A percentile compares a stretch with the other conserved stretches of the same genome.
These are phyloP conservation scores for Alloscopus bannaensis DNA, from an alignment of 2,888 invertebrate genomes.

Conservation along the genomic window DNA sequence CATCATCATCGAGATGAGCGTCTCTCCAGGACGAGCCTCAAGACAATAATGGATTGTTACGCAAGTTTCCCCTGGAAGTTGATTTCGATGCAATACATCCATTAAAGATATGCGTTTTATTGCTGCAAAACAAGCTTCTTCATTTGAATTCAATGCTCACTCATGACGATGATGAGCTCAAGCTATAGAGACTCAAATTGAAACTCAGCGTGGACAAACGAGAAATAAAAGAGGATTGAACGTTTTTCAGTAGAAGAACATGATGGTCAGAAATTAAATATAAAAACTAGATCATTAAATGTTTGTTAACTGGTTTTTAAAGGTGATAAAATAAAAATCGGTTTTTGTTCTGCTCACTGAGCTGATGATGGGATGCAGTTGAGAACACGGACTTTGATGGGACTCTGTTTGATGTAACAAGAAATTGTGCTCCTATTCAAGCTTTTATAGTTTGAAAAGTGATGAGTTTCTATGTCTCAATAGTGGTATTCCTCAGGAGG, in stretches of 20 bases:
- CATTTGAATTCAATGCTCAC: background rate
- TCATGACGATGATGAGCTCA: no score
- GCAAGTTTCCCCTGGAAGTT: no score
- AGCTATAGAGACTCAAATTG: no score
- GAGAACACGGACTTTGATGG: no score
- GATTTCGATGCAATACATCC: no score
- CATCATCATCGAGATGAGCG: constrained; percentile 29
- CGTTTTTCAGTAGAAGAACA: background rate
- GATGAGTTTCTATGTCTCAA: background rate
- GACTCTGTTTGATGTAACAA: no score
- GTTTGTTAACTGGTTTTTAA: constrained; percentile 59
- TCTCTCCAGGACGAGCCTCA: no score
- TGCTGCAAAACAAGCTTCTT: no score
- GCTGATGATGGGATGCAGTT: constrained; percentile 13
- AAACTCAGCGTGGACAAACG: background rate
- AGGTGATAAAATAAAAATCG: constrained; percentile 54
- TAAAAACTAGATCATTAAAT: constrained; percentile 59
- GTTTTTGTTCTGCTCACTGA: constrained; percentile 29
- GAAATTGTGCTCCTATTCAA: no score
- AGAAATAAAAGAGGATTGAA: constrained; percentile 38
- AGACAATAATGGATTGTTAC: no score
- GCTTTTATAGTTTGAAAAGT: no score
- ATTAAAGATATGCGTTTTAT: no score
- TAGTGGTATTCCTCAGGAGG: background rate
- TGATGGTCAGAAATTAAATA: background rate